Conservation (phyloP, 1,140 invertebrate species). For the Notospermus geniculatus region DNA sequence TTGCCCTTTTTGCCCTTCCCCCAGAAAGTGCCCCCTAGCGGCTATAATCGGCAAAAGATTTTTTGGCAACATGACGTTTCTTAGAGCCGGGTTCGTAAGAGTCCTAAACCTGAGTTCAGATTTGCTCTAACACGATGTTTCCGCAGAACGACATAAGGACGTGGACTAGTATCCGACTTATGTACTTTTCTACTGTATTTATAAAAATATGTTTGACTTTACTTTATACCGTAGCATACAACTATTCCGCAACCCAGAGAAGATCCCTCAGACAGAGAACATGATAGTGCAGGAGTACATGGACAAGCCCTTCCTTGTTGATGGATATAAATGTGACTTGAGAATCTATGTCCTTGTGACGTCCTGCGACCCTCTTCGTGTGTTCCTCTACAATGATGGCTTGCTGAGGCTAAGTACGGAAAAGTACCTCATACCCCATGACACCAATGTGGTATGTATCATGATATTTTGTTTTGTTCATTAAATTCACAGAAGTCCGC, state of each 20-base stretch:
- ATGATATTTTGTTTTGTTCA: too few species aligned
- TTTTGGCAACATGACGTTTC: too few species aligned
- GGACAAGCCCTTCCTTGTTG: constrained; percentile 53
- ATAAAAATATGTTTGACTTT: not conserved
- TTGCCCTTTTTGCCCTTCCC: too few species aligned
- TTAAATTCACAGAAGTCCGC: too few species aligned
- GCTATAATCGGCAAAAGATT: too few species aligned
- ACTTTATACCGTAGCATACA: constrained; percentile 43
- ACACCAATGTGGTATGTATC: constrained; percentile 49
- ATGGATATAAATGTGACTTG: constrained; percentile 56
- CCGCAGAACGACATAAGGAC: too few species aligned
- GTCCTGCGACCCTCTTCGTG: constrained; percentile 55
- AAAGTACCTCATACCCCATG: constrained; percentile 49
- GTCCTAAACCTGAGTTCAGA: too few species aligned
- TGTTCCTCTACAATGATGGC: constrained; percentile 56
- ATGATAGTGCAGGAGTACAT: constrained; percentile 56
- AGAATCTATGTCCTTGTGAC: constrained; percentile 55
- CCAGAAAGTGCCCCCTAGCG: too few species aligned
- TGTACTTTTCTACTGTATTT: too few species aligned
- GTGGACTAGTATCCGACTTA: too few species aligned
- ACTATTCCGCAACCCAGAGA: constrained; percentile 49
- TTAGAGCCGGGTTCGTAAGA: too few species aligned
- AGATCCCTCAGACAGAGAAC: constrained; percentile 47
- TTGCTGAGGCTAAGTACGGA: constrained; percentile 55
- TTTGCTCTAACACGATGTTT: too few species aligned